These are phyloP conservation scores for Strix occidentalis DNA, from an alignment of 2,797 vertebrate genomes.

Conservation along the genomic window DNA sequence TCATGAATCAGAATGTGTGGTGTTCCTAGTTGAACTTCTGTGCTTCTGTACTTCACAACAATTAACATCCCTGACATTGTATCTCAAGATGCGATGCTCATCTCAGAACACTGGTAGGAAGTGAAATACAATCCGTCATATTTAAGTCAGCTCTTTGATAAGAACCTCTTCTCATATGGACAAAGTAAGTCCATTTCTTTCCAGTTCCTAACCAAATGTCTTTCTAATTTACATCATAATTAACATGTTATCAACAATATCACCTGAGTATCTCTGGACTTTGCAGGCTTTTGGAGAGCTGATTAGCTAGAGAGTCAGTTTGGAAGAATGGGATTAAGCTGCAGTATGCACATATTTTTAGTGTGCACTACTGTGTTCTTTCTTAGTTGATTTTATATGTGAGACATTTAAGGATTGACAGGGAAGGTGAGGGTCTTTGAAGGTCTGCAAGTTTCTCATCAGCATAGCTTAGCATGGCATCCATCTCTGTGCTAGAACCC, in stretches of 20 bases:
- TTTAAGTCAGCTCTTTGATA: background rate
- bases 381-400: background rate
- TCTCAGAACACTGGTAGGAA: background rate
- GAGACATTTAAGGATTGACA: background rate
- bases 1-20: background rate
- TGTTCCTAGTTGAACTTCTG: background rate
- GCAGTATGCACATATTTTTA: background rate
- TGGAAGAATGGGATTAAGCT: background rate
- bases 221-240: background rate
- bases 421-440: background rate
- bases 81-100: conserved; percentile 1
- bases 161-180: background rate
- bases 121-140: background rate
- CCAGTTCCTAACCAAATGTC: background rate
- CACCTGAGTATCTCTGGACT: background rate
- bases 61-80: conserved; percentile 29
- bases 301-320: background rate
- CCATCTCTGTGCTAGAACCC: background rate
- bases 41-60: conserved; percentile 12
- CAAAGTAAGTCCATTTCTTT: background rate
- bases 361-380: accelerated
- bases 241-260: background rate
- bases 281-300: background rate
- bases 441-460: background rate
- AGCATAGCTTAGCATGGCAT: background rate